A percentile compares a stretch with the other conserved stretches of the same genome.
Conservation (phyloP, 2,797 vertebrate species). For the Orientallactaga sibirica region DNA sequence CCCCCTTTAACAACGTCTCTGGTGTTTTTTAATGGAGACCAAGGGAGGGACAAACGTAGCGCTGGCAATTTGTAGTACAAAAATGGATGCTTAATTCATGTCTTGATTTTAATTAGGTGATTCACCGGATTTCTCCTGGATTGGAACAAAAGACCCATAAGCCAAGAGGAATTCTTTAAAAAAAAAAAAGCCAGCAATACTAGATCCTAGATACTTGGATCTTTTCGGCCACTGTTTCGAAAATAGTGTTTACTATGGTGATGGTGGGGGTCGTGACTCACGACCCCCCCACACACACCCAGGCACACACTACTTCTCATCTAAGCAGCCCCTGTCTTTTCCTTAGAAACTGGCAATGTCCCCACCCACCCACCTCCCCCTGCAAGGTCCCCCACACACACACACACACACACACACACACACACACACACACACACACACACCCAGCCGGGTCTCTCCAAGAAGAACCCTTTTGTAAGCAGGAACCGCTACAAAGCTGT, state of each 20-base stretch:
- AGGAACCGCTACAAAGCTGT: conserved; percentile 84
- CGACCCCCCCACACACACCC: neutral
- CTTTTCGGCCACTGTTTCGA: conserved; percentile 89
- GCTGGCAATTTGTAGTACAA: conserved; percentile 90
- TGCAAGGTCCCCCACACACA: conserved; percentile 63
- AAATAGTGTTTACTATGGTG: conserved; percentile 81
- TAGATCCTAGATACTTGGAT: conserved; percentile 85
- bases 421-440: too few relatives aligned
- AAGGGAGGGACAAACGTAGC: conserved; percentile 88
- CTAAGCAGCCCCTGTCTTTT: conserved; percentile 76
- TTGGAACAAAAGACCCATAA: conserved; percentile 88
- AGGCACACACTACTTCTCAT: conserved; percentile 65
- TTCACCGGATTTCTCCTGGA: conserved; percentile 89
- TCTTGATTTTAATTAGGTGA: conserved; percentile 92
- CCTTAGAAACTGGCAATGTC: conserved; percentile 61
- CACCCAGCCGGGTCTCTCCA: conserved; percentile 54
- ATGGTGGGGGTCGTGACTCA: conserved; percentile 65
- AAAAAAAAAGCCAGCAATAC: conserved; percentile 68
- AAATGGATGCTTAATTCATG: conserved; percentile 91
- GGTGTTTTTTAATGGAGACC: conserved; percentile 91
- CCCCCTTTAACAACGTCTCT: conserved; percentile 88
- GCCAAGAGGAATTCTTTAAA: conserved; percentile 76
- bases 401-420: too few relatives aligned
- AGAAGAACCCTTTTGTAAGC: conserved; percentile 83
- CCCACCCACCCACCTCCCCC: conserved; percentile 35